Percentiles rank a stretch among this genome's conserved stretches.
These are phyloP conservation scores for Apostichopus japonicus DNA, from an alignment of 35 echinoderm and acorn worm species.

Conservation along the genomic window DNA sequence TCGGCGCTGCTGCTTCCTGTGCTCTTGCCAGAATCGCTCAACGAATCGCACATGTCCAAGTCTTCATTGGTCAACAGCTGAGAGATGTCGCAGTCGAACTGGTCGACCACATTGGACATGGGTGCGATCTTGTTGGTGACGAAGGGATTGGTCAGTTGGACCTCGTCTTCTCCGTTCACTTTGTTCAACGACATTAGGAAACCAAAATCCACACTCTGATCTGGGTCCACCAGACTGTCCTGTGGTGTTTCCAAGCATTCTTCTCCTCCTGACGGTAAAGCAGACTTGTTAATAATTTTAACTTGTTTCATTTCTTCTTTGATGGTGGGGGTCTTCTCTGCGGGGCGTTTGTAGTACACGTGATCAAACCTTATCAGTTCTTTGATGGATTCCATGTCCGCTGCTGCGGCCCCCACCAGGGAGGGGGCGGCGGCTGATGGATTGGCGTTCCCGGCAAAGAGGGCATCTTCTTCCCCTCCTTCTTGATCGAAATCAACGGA, in stretches of 20 bases:
- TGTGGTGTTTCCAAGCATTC: neutral
- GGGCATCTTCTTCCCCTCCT: constrained; percentile 17
- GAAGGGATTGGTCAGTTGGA: constrained; percentile 41
- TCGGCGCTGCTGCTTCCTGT: constrained; percentile 58
- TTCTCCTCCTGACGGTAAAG: neutral
- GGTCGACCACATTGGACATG: constrained; percentile 2
- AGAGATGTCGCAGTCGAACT: constrained; percentile 77
- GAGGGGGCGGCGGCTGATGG: constrained; percentile 61
- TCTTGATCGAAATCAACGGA: constrained; percentile 9
- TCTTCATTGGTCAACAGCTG: constrained; percentile 58
- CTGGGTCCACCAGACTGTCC: constrained; percentile 42
- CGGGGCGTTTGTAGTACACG: constrained; percentile 84
- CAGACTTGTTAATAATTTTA: constrained; percentile 55
- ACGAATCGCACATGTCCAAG: constrained; percentile 61
- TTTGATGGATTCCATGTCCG: constrained; percentile 99
- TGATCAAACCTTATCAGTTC: constrained; percentile 98
- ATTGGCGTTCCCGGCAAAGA: constrained; percentile 19
- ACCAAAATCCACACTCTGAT: constrained; percentile 43
- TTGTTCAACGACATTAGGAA: constrained; percentile 11
- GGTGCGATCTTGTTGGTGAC: neutral
- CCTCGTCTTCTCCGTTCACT: constrained; percentile 1
- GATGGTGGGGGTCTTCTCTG: constrained; percentile 31
- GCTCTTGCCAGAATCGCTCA: constrained; percentile 75
- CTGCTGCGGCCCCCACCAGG: constrained; percentile 99
- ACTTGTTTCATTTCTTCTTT: constrained; percentile 36